phyloP scores from a whole-genome alignment of 2,888 invertebrate genomes.

The Hypolimnas misippus region DNA sequence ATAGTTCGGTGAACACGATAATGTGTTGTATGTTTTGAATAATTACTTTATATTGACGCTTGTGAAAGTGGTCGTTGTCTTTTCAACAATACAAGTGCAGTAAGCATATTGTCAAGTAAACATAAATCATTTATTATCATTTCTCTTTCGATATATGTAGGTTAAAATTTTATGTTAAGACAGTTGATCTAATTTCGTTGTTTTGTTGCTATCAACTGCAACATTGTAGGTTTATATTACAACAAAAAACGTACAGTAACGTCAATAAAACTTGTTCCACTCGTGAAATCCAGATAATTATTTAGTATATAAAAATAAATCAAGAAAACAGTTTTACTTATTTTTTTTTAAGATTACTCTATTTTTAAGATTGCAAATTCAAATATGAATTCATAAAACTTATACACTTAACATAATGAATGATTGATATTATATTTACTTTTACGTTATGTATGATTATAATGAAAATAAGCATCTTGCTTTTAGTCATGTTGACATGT shows the following conservation, averaged over 20 bases:
- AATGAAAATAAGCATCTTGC: too few relatives aligned
- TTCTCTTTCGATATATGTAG: background rate
- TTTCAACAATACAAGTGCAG: conserved; percentile 17
- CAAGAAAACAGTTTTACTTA: background rate
- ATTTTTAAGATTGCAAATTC: background rate
- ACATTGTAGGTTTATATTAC: background rate
- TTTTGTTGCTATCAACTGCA: background rate
- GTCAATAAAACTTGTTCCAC: background rate
- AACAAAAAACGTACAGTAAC: background rate
- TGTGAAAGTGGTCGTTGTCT: conserved; percentile 18
- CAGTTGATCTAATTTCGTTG: background rate
- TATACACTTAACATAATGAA: background rate
- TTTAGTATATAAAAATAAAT: background rate
- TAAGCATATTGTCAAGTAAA: conserved; percentile 11
- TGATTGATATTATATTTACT: too few relatives aligned
- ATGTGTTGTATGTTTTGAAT: conserved; percentile 22
- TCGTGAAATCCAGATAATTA: background rate
- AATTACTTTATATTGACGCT: conserved; percentile 11
- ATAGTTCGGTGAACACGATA: conserved; percentile 22
- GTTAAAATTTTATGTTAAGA: background rate
- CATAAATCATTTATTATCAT: background rate
- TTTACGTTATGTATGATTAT: too few relatives aligned
- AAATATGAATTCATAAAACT: background rate
- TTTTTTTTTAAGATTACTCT: background rate
- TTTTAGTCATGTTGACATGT: too few relatives aligned